phyloP scores from a whole-genome alignment of 2,888 invertebrate genomes.

The Ophion ellenae region DNA sequence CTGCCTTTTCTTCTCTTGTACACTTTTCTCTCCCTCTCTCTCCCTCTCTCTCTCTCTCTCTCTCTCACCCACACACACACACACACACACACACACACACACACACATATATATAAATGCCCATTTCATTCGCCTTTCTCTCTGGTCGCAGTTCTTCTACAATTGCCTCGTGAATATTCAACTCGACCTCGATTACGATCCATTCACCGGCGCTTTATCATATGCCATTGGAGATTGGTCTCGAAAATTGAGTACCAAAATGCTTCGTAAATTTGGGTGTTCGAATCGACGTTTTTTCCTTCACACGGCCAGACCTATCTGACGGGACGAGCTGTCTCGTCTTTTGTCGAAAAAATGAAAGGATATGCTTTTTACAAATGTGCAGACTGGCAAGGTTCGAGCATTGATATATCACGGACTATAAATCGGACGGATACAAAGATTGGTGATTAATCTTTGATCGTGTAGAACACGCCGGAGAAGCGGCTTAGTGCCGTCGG shows the following conservation, averaged over 20 bases:
- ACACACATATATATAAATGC: too few species aligned
- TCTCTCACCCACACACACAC: too few species aligned
- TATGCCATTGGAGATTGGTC: too few species aligned
- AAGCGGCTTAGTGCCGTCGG: not conserved
- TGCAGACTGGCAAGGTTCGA: not conserved
- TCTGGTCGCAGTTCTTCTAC: not conserved
- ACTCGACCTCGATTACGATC: constrained; percentile 9
- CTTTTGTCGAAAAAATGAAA: not conserved
- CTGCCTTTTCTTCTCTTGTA: not conserved
- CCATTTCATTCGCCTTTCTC: not conserved
- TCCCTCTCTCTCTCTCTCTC: not conserved
- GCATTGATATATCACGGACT: not conserved
- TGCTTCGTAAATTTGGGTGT: too few species aligned
- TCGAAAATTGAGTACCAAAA: too few species aligned
- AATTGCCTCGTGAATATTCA: constrained; percentile 6
- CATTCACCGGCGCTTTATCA: constrained; percentile 1
- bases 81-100: too few species aligned
- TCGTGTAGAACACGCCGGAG: not conserved
- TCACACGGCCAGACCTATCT: too few species aligned
- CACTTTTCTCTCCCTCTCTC: not conserved
- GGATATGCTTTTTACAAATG: not conserved
- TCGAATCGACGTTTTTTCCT: not conserved
- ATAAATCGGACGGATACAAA: constrained; percentile 11
- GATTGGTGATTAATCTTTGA: constrained; percentile 15
- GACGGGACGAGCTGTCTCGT: not conserved